Evolutionary conservation across 2,888 invertebrate genomes (phyloP).

Genomic region (Invenusta paracnida): DNA sequence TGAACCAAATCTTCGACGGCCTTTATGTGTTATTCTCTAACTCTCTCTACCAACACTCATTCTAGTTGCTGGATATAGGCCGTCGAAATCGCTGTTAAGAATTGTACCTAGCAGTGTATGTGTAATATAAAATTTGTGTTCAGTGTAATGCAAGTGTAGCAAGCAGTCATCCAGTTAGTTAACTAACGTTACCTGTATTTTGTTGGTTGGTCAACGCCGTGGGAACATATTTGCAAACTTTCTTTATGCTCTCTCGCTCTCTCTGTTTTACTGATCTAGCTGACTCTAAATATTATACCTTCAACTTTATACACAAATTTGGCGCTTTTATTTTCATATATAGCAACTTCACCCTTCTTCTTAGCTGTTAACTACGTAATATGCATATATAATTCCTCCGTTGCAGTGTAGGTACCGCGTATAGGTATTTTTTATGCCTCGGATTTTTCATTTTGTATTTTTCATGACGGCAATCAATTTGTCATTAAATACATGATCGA

Average conservation of each 20-base stretch:
- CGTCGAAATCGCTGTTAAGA: too few relatives aligned
- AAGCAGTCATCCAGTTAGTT: too few relatives aligned
- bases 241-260: conserved; percentile 5
- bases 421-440: background rate
- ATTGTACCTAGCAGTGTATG: too few relatives aligned
- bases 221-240: background rate
- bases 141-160: background rate
- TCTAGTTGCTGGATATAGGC: too few relatives aligned
- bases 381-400: too few relatives aligned
- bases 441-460: too few relatives aligned
- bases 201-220: background rate
- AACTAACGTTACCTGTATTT: too few relatives aligned
- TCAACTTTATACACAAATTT: background rate
- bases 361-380: too few relatives aligned
- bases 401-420: too few relatives aligned
- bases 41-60: background rate
- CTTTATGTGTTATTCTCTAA: background rate
- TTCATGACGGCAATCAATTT: background rate
- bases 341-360: too few relatives aligned
- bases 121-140: background rate
- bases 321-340: too few relatives aligned
- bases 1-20: too few relatives aligned
- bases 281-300: background rate
- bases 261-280: background rate
- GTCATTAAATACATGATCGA: background rate